Evolutionary conservation across 2,888 invertebrate species (phyloP), one percentile per base, ranked within the genome.

Genomic region (Helicoverpa assulta): DNA sequence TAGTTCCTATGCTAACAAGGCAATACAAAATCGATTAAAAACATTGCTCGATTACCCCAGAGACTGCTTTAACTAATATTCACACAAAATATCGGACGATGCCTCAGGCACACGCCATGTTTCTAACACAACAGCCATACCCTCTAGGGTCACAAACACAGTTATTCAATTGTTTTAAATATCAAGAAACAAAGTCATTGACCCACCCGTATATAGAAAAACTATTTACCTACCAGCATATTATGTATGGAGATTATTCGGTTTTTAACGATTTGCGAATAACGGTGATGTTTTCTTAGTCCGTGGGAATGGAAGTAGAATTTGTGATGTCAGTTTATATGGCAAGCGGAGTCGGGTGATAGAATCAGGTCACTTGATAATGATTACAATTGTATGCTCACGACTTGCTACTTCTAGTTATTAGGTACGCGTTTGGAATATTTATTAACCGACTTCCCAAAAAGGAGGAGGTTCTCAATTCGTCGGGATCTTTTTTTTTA

Each of bases 241-340:
- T 56, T 62, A 57, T 33, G 5, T 47, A 33, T 57, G 63, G 53
- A 57, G 57, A 61, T 61, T 57, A 78, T 68, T 57, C 60, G 57
- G 26, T 16, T 37, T 67, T 53, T 56, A 43, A 10, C 16, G 7
- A 67, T 52, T 61, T n/a, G 56, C 57, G 40, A 71, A 61, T 61
- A 68, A 58, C 64, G 50, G 75, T 67, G 8, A 1, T 66, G n/a
- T 56, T 67, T 67, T 16, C 0, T 12, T 47, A 59, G 26, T 50
- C 60, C 80, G 70, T 77, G 76, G 57, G 70, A 79, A 63, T 60
- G 3, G 10, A 51, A 63, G 60, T 57, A 70, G 70, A 75, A 65
- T 65, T 21, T 59, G 10, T 33, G 21, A 18, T 59, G 59, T 67
- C 53, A 67, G 16, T 26, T 57, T 63, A 37, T 54, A 59, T 53